Percentiles rank a stretch among this genome's conserved stretches.
Evolutionary conservation across 2,888 invertebrate species (phyloP).

Genomic region (Dicycla oo): DNA sequence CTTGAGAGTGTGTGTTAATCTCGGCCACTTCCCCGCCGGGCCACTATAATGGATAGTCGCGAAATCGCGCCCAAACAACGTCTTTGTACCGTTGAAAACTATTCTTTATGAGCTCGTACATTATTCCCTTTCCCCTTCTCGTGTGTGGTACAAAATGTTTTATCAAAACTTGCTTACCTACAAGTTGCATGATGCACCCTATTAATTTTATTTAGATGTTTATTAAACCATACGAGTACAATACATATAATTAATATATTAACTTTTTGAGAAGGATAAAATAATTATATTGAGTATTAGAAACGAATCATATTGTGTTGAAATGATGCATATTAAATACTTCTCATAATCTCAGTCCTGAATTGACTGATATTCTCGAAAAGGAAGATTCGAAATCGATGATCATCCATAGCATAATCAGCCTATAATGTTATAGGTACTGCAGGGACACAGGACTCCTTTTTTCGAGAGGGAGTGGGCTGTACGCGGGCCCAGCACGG

Average conservation of each 20-base stretch:
- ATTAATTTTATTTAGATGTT: not conserved
- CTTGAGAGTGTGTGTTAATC: constrained; percentile 70
- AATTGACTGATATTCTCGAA: not conserved
- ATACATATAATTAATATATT: too few species aligned
- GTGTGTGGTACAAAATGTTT: constrained; percentile 17
- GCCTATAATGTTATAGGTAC: too few species aligned
- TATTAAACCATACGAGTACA: too few species aligned
- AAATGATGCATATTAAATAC: not conserved
- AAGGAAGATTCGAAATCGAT: not conserved
- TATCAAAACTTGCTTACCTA: not conserved
- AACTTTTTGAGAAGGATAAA: not conserved
- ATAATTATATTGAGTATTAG: not conserved
- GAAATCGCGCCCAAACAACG: constrained; percentile 70
- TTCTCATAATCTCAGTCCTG: too few species aligned
- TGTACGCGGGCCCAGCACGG: too few species aligned
- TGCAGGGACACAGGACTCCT: too few species aligned
- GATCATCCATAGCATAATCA: not conserved
- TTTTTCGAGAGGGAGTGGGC: too few species aligned
- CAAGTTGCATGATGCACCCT: constrained; percentile 5
- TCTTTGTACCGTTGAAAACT: constrained; percentile 70
- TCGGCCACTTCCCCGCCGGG: constrained; percentile 69
- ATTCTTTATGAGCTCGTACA: constrained; percentile 61
- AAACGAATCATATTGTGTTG: not conserved
- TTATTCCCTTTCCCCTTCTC: constrained; percentile 28
- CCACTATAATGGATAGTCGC: constrained; percentile 73